Conservation (phyloP, 2,113 vertebrate species). For the Cranoglanis bouderius region DNA sequence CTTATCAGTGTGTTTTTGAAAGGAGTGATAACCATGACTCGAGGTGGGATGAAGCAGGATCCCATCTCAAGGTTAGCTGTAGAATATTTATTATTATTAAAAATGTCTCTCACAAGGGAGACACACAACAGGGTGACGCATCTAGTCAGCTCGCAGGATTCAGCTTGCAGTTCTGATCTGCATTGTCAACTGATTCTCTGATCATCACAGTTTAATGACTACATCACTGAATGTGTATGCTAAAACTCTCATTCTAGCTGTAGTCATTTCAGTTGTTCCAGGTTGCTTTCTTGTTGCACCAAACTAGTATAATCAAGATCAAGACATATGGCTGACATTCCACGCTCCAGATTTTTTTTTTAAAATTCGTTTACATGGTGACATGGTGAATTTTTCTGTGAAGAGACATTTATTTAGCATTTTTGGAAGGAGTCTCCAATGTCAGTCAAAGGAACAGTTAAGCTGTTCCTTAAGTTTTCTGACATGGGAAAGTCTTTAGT, state of each 20-base stretch:
- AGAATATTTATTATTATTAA: constrained; percentile 37
- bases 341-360: too few relatives aligned
- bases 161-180: background rate
- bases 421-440: background rate
- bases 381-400: background rate
- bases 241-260: background rate
- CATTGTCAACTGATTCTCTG: background rate
- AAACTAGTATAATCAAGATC: too few relatives aligned
- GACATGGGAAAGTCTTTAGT: too few relatives aligned
- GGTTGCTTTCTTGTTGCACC: too few relatives aligned
- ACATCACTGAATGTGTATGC: background rate
- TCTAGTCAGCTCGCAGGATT: constrained; percentile 2
- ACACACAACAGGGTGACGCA: background rate
- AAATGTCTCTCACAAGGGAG: constrained; percentile 5
- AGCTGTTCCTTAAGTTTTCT: too few relatives aligned
- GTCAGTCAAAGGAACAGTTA: background rate
- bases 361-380: too few relatives aligned
- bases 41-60: background rate
- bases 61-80: constrained; percentile 16
- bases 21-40: constrained; percentile 41
- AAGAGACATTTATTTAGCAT: background rate
- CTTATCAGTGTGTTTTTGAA: constrained; percentile 42
- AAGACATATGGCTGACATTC: too few relatives aligned
- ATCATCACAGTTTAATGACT: constrained; percentile 1
- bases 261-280: background rate